Evolutionary conservation across 2,797 vertebrate genomes (phyloP), one percentile per base, ranked within the genome.

Genomic region (Bradypodion ventrale): DNA sequence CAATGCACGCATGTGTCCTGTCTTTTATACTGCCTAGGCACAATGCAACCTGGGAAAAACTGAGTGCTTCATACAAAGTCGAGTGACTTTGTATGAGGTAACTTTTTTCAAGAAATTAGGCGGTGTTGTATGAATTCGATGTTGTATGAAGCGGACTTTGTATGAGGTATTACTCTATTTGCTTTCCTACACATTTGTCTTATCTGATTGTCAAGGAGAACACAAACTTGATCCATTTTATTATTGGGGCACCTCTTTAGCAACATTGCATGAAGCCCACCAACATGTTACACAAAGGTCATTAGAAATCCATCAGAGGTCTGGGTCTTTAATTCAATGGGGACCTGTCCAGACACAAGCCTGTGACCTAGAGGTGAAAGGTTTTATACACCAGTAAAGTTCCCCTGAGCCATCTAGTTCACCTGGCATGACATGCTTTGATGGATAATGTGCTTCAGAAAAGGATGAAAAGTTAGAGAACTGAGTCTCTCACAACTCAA

Each of bases 341-440:
- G 9, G 46, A 49, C 70, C 16, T 81, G 25, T 44, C 49, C 68
- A 63, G 42, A 60, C 76, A 70, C 85, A 70, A 90, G 83, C 1
- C 23, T 86, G 62, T 79, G 81, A 69, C 40, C 2, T 40, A 35
- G 52, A 87, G 27, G 4, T 40, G 27, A 82, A 83, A 90, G 10
- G 2, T 75, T 90, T 90, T 88, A 74, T 68, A 2, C 29, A 89
- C 65, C 4, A 80, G 49, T 74, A 75, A 7, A 63, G 42, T 42
- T 89, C 23, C 40, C 37, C 16, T 42, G 72, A 87, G 42, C 19
- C 29, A 16, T 73, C 52, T 56, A 29, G 23, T 66, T 75, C 10
- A 56, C 27, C 85, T 56, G 69, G 13, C 16, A 62, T 40, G 72
- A 88, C 69, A 65, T 2, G 1, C 56, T 75, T 90, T 21, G 56